These are phyloP conservation scores for Bruchidius siliquastri DNA, from an alignment of 2,888 invertebrate genomes.

Conservation along the genomic window DNA sequence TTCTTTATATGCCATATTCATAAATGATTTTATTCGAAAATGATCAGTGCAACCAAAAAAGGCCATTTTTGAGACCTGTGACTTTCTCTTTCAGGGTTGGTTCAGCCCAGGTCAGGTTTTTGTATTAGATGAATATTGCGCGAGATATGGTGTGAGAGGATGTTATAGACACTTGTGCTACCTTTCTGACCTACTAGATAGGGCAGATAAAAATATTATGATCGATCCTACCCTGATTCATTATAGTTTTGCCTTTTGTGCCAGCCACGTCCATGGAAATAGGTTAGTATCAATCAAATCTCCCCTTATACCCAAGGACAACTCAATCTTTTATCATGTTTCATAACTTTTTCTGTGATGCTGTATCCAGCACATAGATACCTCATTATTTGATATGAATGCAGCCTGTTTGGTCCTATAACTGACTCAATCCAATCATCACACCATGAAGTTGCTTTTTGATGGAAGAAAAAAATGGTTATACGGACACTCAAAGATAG, in stretches of 20 bases:
- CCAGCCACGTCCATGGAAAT: conserved; percentile 98
- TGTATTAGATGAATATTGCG: conserved; percentile 96
- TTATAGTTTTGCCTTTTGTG: conserved; percentile 99
- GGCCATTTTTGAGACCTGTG: too few relatives aligned
- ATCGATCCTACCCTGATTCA: conserved; percentile 98
- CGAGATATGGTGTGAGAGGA: conserved; percentile 93
- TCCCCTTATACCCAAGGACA: not conserved
- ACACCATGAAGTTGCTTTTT: too few relatives aligned
- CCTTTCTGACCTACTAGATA: conserved; percentile 88
- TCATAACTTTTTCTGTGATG: not conserved
- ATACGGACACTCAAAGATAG: too few relatives aligned
- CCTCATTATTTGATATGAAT: too few relatives aligned
- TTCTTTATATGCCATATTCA: too few relatives aligned
- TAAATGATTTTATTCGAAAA: too few relatives aligned
- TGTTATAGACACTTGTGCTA: conserved; percentile 97
- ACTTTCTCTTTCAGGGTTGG: conserved; percentile 75
- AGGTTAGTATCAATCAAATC: conserved; percentile 58
- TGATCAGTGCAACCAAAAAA: too few relatives aligned
- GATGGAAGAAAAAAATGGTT: too few relatives aligned
- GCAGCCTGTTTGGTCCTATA: too few relatives aligned
- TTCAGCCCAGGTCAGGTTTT: conserved; percentile 99
- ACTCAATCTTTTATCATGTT: not conserved
- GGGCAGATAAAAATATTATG: conserved; percentile 87
- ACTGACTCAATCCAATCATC: too few relatives aligned
- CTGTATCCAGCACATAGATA: too few relatives aligned